Conservation (phyloP, 2,797 vertebrate species). For the Sarcoramphus papa region DNA sequence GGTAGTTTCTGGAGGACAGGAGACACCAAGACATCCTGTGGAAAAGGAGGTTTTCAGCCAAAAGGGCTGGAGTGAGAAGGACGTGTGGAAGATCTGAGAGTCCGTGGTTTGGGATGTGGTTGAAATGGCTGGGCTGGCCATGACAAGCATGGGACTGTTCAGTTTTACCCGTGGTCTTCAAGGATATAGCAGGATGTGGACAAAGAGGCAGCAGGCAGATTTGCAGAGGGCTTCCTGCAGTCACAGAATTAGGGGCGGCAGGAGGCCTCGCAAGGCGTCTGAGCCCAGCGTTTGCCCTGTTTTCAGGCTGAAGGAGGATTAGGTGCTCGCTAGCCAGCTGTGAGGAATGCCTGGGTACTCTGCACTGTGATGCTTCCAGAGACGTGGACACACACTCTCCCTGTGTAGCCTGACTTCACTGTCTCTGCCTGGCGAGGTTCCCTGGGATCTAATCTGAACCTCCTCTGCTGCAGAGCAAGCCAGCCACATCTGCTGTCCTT, state of each 20-base stretch:
- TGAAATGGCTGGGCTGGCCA: neutral
- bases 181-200: neutral
- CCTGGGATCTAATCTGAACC: neutral
- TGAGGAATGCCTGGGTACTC: neutral
- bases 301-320: neutral
- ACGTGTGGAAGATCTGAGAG: neutral
- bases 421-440: neutral
- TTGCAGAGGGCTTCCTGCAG: neutral
- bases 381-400: rapidly evolving
- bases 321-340: neutral
- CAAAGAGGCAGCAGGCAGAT: neutral
- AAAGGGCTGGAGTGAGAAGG: neutral
- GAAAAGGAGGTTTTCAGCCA: neutral
- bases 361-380: neutral
- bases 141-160: neutral
- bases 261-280: neutral
- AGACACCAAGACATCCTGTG: neutral
- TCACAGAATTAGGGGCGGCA: neutral
- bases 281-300: rapidly evolving
- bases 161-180: neutral
- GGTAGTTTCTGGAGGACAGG: neutral
- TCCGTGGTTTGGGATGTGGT: neutral
- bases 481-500: neutral
- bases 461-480: neutral
- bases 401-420: neutral